Conservation (phyloP, 2,797 vertebrate genomes). For the Pristis pectinata region DNA sequence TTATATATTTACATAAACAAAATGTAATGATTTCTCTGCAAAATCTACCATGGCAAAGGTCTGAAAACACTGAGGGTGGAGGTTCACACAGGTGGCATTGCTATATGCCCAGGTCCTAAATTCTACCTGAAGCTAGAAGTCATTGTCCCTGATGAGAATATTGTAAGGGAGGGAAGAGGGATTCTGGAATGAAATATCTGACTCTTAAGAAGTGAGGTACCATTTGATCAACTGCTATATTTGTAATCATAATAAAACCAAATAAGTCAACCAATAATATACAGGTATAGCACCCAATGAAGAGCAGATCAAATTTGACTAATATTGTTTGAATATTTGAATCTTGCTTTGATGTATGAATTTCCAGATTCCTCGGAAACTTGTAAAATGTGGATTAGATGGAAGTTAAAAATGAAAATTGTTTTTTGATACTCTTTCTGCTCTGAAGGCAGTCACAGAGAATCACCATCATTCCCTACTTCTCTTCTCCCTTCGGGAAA, state of each 20-base stretch:
- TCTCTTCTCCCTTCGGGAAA: neutral
- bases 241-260: neutral
- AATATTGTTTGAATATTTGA: neutral
- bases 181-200: too few species aligned
- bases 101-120: too few species aligned
- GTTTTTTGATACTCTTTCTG: neutral
- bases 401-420: neutral
- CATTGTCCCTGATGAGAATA: too few species aligned
- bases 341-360: neutral
- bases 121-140: too few species aligned
- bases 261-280: neutral
- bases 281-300: too few species aligned
- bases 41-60: neutral
- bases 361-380: neutral
- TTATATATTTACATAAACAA: neutral
- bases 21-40: neutral
- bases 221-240: too few species aligned
- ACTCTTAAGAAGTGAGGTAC: too few species aligned
- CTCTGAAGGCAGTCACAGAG: neutral
- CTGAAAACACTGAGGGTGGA: neutral
- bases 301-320: too few species aligned
- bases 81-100: neutral
- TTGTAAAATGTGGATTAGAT: neutral
- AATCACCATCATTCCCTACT: neutral
- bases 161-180: too few species aligned